Conservation (phyloP, 1,140 invertebrate species). For the Drosophila pectinifera region DNA sequence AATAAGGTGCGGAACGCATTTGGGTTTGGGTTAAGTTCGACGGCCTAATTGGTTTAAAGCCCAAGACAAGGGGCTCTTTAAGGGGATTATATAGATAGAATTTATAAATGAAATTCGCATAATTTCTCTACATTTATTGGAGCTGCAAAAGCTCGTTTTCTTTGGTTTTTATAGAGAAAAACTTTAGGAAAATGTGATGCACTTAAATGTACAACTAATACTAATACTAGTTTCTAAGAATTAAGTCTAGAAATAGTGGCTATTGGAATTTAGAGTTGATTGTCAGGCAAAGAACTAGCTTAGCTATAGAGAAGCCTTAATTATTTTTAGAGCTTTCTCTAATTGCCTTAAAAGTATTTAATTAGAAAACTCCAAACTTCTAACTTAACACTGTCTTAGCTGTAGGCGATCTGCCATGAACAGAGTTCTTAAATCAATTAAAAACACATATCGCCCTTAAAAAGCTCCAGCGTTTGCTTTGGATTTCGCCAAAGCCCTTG, state of each 20-base stretch:
- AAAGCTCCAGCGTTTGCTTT: not conserved
- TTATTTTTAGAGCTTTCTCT: not conserved
- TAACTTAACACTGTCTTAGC: not conserved
- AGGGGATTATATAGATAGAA: conserved; percentile 26
- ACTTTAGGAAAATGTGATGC: not conserved
- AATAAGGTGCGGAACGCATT: conserved; percentile 4
- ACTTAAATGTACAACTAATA: not conserved
- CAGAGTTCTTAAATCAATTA: conserved; percentile 15
- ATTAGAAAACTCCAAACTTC: not conserved
- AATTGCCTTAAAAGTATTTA: not conserved
- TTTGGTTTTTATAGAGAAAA: too few relatives aligned
- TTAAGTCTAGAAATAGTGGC: not conserved
- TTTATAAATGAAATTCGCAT: not conserved
- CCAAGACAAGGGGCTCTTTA: conserved; percentile 13
- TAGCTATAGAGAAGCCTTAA: not conserved
- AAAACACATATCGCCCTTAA: not conserved
- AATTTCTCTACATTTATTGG: not conserved
- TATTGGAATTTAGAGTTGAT: too few relatives aligned
- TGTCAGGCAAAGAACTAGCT: too few relatives aligned
- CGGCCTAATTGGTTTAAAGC: conserved; percentile 36
- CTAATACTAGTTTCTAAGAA: not conserved
- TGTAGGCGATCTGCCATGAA: not conserved
- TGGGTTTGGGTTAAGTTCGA: conserved; percentile 19
- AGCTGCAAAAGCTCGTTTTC: not conserved
- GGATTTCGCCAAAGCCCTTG: conserved; percentile 14